phyloP scores from a whole-genome alignment of 1,140 invertebrate genomes.

The Ctenoplectra terminalis region DNA sequence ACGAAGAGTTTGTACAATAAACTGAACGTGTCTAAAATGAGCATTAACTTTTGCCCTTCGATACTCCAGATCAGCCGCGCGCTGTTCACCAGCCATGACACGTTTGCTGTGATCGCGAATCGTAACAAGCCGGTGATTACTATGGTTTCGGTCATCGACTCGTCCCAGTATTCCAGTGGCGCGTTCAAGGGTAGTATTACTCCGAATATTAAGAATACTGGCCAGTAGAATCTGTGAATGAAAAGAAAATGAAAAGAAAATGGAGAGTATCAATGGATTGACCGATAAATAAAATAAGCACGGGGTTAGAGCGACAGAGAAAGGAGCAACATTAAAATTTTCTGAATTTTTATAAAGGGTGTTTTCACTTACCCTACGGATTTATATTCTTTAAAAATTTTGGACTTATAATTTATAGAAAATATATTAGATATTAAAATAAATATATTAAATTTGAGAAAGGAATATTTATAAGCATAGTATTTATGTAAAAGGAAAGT shows the following conservation, averaged over 20 bases:
- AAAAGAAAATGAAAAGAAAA: neutral
- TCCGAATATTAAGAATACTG: slow-evolving; percentile 86
- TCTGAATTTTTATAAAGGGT: too few species aligned
- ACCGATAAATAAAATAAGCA: too few species aligned
- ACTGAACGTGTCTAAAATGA: slow-evolving; percentile 68
- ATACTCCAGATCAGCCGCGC: slow-evolving; percentile 88
- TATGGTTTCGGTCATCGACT: slow-evolving; percentile 84
- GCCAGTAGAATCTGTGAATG: slow-evolving; percentile 86
- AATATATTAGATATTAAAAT: too few species aligned
- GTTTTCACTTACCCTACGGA: too few species aligned
- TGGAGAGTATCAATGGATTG: too few species aligned
- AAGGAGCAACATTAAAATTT: too few species aligned
- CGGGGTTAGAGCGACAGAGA: too few species aligned
- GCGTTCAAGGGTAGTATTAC: slow-evolving; percentile 89
- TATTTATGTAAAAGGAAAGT: too few species aligned
- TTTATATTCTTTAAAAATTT: too few species aligned
- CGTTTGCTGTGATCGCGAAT: slow-evolving; percentile 84
- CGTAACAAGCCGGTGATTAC: slow-evolving; percentile 88
- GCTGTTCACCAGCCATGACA: slow-evolving; percentile 88
- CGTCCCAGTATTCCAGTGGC: slow-evolving; percentile 89
- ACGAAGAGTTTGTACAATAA: slow-evolving; percentile 73
- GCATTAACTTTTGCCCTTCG: slow-evolving; percentile 87
- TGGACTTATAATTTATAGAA: too few species aligned
- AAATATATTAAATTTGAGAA: too few species aligned
- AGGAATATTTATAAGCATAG: too few species aligned